phyloP scores from a whole-genome alignment of 1,140 invertebrate species.

The Holotrichia oblita region DNA sequence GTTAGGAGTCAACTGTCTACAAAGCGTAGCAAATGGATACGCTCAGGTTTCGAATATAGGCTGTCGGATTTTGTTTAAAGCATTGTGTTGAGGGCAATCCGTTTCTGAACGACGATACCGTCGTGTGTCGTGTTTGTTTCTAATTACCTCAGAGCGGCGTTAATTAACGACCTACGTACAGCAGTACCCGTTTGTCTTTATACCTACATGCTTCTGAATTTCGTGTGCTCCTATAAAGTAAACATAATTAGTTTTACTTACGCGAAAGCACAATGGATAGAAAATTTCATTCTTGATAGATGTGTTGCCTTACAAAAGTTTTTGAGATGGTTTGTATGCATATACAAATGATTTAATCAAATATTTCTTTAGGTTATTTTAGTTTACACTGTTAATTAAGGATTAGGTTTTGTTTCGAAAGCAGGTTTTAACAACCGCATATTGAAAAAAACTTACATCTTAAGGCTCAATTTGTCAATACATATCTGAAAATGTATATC shows the following conservation, averaged over 20 bases:
- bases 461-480: too few relatives aligned
- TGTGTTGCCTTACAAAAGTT: background rate
- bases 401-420: too few relatives aligned
- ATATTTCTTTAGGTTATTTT: too few relatives aligned
- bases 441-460: too few relatives aligned
- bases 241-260: conserved; percentile 20
- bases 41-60: background rate
- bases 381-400: too few relatives aligned
- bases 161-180: background rate
- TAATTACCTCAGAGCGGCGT: background rate
- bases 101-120: background rate
- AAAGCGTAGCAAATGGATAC: background rate
- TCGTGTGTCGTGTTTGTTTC: background rate
- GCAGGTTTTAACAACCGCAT: too few relatives aligned
- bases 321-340: background rate
- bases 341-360: background rate
- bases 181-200: background rate
- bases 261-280: background rate
- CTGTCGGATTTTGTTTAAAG: background rate
- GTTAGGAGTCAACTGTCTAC: background rate
- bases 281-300: background rate
- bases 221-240: background rate
- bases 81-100: background rate
- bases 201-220: background rate
- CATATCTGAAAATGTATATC: too few relatives aligned